phyloP scores from a whole-genome alignment of 2,113 vertebrate species.

The Grammomys dolichurus region DNA sequence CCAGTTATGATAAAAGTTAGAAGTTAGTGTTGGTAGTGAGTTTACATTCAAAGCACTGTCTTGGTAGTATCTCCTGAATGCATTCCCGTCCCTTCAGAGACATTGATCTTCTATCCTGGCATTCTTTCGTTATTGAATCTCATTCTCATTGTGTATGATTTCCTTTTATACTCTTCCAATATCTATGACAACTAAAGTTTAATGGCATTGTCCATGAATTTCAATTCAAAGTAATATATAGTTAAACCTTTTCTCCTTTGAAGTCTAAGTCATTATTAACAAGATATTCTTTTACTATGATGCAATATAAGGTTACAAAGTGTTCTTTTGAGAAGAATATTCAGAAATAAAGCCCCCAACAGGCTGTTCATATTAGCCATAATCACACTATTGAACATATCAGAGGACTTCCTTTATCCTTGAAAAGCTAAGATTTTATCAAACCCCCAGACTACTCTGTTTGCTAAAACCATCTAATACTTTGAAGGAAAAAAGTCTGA shows the following conservation, averaged over 20 bases:
- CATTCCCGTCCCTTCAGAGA: background rate
- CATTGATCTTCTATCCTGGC: background rate
- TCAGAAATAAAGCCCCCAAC: constrained; percentile 3
- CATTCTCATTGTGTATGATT: background rate
- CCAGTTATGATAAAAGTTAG: background rate
- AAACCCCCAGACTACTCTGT: background rate
- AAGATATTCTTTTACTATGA: background rate
- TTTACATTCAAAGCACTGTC: background rate
- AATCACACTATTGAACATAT: background rate
- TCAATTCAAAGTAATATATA: constrained; percentile 39
- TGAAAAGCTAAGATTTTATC: background rate
- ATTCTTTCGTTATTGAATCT: background rate
- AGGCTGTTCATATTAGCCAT: background rate
- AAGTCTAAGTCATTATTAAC: constrained; percentile 47
- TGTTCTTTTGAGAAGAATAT: constrained; percentile 8
- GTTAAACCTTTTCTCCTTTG: background rate
- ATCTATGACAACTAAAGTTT: background rate
- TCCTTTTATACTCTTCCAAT: background rate
- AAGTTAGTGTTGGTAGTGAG: background rate
- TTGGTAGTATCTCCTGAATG: background rate
- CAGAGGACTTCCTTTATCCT: background rate
- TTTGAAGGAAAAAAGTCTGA: constrained; percentile 21
- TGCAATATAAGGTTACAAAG: background rate
- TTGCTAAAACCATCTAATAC: background rate
- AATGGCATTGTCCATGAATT: constrained; percentile 9